Conservation (phyloP, 2,797 vertebrate species). For the Perodicticus potto region DNA sequence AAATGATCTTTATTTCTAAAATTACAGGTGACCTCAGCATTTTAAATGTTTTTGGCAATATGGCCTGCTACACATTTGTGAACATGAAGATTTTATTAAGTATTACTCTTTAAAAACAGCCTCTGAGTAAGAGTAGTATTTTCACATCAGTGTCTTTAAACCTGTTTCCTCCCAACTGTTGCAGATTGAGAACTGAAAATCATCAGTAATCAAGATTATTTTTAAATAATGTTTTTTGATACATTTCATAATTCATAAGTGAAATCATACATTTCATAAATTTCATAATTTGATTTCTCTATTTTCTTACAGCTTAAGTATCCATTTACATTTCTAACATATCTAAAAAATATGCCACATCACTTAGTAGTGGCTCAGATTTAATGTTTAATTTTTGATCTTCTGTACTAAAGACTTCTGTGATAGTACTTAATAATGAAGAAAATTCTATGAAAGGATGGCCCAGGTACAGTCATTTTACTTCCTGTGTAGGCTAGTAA, state of each 20-base stretch:
- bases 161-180: not conserved
- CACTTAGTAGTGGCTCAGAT: not conserved
- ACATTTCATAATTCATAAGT: not conserved
- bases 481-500: not conserved
- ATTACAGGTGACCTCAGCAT: not conserved
- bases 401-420: not conserved
- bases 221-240: not conserved
- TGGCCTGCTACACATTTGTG: not conserved
- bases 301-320: slow-evolving; percentile 3
- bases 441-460: not conserved
- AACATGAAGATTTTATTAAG: not conserved
- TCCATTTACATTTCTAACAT: not conserved
- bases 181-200: not conserved
- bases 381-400: slow-evolving; percentile 2
- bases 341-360: not conserved
- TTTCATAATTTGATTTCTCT: not conserved
- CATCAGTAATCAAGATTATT: not conserved
- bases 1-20: not conserved
- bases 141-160: not conserved
- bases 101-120: not conserved
- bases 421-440: not conserved
- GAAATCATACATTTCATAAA: too few relatives aligned
- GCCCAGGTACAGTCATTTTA: not conserved
- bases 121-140: not conserved
- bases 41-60: slow-evolving; percentile 9